Base-by-base conservation (phyloP, 2,113 vertebrate genomes). In the Recurvirostra avosetta region DNA sequence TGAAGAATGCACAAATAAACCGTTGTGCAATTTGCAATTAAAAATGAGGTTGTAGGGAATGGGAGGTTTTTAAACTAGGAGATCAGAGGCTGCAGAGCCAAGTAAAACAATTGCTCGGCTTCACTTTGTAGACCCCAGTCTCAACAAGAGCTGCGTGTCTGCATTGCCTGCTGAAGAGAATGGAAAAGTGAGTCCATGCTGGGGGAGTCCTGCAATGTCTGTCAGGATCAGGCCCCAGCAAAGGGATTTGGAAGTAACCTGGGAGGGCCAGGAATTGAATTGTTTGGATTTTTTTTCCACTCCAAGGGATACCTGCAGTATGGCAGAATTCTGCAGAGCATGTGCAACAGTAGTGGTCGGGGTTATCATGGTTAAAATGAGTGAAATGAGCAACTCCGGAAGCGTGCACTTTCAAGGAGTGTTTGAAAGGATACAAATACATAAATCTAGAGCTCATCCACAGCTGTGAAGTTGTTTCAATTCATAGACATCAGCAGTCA, bases 1-100 rank as follows among this genome's bases (percentile, higher is more conserved):
- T 71, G 72, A 93, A 74, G 76, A 94, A 93, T n/a, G 67, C 88
- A 86, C 95, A 95, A 93, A 94, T 96, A 96, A 95, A 95, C 79
- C 1, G 16, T 91, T 95, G 95, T 90, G 86, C 90, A 72, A 87
- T 88, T 95, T 74, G 67, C 94, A 96, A 81, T 94, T 92, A 91
- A 96, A 95, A 93, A 93, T 84, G 76, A 92, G 78, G 68, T 80
- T 66, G 61, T 88, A 75, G 77, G 84, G 61, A 85, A 87, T 7
- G 36, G 36, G 74, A 78, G 53, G 11, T 53, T 93, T 95, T 92
- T 36, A 67, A 92, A 47, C 30, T 59, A 79, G 30, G 78, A 90
- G 75, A 92, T 88, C 67, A 83, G 82, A 80, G 82, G 29, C 40
- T 88, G 30, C 40, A 61, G 56, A 95, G 81, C 78, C 91, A 88